A percentile compares a stretch with the other conserved stretches of the same genome.
phyloP scores from a whole-genome alignment of 2,113 vertebrate species.

The Vanacampus margaritifer region DNA sequence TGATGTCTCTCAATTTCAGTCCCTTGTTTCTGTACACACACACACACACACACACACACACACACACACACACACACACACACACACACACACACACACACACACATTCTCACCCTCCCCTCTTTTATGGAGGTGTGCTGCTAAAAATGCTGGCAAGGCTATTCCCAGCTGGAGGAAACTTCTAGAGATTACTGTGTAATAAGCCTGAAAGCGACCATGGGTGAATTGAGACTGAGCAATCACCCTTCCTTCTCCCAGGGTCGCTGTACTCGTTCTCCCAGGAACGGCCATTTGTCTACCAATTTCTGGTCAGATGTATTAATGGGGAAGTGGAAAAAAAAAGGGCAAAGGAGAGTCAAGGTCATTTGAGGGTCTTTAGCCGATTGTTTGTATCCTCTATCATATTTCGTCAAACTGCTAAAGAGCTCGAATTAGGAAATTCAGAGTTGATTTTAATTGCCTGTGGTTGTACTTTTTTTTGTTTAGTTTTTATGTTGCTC shows the following conservation, averaged over 20 bases:
- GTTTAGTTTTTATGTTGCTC: too few species aligned
- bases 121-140: slow-evolving; percentile 16
- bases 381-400: slow-evolving; percentile 19
- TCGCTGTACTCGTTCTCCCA: slow-evolving; percentile 50
- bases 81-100: too few species aligned
- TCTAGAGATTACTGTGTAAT: slow-evolving; percentile 65
- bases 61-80: too few species aligned
- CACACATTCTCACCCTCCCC: slow-evolving; percentile 30
- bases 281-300: slow-evolving; percentile 45
- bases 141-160: slow-evolving; percentile 54
- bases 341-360: background rate
- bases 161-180: slow-evolving; percentile 51
- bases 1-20: slow-evolving; percentile 40
- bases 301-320: slow-evolving; percentile 33
- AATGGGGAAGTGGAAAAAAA: slow-evolving; percentile 27
- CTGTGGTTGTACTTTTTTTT: too few species aligned
- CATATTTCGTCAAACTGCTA: slow-evolving; percentile 34
- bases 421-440: slow-evolving; percentile 6
- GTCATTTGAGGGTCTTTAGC: slow-evolving; percentile 6
- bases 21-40: slow-evolving; percentile 16
- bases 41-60: background rate
- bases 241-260: slow-evolving; percentile 55
- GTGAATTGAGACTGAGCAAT: slow-evolving; percentile 63
- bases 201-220: slow-evolving; percentile 51
- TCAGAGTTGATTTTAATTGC: slow-evolving; percentile 32